Evolutionary conservation across 1,140 invertebrate species (phyloP).

Genomic region (Macrosteles quadrilineatus): DNA sequence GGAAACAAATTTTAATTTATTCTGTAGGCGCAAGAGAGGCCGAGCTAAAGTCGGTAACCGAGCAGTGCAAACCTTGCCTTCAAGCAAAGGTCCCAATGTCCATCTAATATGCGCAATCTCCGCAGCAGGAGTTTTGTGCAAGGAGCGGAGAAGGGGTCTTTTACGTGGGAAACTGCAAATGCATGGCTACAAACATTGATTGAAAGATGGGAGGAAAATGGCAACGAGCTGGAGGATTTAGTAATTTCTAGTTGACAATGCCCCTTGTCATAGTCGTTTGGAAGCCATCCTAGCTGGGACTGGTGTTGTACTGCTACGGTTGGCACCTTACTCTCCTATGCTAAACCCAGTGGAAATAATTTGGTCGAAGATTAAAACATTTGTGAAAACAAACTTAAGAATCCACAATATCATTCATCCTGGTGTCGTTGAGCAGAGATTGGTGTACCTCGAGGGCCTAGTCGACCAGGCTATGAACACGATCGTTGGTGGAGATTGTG

Average conservation of each 20-base stretch:
- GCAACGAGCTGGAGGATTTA: too few species aligned
- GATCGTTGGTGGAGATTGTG: too few species aligned
- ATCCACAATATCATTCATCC: background rate
- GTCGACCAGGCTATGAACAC: too few species aligned
- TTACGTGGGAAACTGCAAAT: too few species aligned
- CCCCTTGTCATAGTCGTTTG: background rate
- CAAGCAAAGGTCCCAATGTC: slow-evolving; percentile 1
- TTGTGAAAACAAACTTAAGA: background rate
- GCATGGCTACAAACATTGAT: too few species aligned
- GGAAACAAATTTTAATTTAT: too few species aligned
- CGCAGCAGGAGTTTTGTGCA: too few species aligned
- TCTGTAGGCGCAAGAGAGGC: too few species aligned
- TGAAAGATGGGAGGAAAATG: too few species aligned
- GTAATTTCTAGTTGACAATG: background rate
- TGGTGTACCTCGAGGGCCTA: background rate
- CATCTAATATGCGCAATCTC: background rate
- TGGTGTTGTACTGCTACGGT: background rate
- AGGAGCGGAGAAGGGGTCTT: too few species aligned
- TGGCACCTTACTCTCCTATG: slow-evolving; percentile 7
- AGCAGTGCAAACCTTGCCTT: too few species aligned
- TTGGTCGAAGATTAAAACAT: background rate
- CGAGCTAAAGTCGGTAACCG: too few species aligned
- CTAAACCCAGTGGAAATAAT: slow-evolving; percentile 1
- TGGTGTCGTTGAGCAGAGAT: slow-evolving; percentile 1
- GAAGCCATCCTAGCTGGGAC: background rate